Conservation (phyloP, 2,113 vertebrate genomes). For the Dicaeum eximium region DNA sequence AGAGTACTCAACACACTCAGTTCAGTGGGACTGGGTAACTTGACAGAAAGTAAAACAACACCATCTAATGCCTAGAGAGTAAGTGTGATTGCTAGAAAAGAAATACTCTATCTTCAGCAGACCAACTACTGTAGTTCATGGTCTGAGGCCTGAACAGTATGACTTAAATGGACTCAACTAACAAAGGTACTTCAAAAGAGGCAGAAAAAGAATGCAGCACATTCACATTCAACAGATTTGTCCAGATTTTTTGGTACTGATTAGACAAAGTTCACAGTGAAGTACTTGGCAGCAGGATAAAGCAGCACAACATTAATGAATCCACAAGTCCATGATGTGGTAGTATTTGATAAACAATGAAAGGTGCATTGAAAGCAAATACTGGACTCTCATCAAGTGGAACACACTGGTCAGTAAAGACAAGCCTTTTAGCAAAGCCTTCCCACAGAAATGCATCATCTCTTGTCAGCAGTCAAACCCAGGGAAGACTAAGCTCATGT, state of each 20-base stretch:
- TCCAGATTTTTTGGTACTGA: neutral
- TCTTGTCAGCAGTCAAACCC: neutral
- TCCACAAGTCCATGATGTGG: neutral
- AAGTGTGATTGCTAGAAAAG: neutral
- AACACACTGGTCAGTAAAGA: neutral
- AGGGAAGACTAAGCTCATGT: neutral
- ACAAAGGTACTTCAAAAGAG: neutral
- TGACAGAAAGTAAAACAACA: neutral
- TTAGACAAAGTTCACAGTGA: neutral
- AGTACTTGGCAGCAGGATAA: neutral
- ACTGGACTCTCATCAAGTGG: neutral
- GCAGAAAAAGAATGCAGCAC: neutral
- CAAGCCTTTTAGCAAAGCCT: neutral
- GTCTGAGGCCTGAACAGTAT: neutral
- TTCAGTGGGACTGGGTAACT: neutral
- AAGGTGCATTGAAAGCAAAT: neutral
- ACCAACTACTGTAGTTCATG: neutral
- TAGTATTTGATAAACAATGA: neutral
- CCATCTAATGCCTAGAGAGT: neutral
- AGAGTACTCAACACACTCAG: neutral
- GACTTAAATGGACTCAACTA: neutral
- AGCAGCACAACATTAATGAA: neutral
- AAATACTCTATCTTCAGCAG: neutral
- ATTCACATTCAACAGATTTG: neutral
- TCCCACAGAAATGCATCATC: neutral